A percentile compares a stretch with the other conserved stretches of the same genome.
These are phyloP conservation scores for Endomychus coccineus DNA, from an alignment of 2,888 invertebrate genomes.

Conservation along the genomic window DNA sequence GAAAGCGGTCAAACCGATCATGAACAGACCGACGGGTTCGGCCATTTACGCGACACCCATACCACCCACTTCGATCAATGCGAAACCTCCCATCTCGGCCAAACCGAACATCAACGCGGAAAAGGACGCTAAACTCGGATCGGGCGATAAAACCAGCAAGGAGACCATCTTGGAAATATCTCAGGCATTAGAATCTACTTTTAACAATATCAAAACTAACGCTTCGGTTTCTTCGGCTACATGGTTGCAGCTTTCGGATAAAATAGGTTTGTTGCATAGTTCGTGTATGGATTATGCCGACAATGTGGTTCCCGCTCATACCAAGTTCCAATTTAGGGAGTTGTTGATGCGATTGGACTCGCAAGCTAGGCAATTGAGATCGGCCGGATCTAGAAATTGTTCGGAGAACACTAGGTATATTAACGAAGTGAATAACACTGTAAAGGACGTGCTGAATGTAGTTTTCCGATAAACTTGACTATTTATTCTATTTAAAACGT, in stretches of 20 bases:
- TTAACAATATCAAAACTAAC: slow-evolving; percentile 52
- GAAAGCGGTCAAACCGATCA: slow-evolving; percentile 53
- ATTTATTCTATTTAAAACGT: slow-evolving; percentile 9
- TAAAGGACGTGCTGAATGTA: slow-evolving; percentile 66
- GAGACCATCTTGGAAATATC: slow-evolving; percentile 61
- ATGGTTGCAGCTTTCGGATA: slow-evolving; percentile 73
- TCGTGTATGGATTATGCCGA: slow-evolving; percentile 81
- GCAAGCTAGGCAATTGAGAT: slow-evolving; percentile 60
- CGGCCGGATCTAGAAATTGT: slow-evolving; percentile 62
- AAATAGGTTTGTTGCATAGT: slow-evolving; percentile 72
- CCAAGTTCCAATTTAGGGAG: slow-evolving; percentile 80
- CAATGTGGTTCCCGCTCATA: slow-evolving; percentile 71
- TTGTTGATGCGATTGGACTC: slow-evolving; percentile 61
- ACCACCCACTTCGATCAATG: slow-evolving; percentile 27
- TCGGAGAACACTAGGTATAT: slow-evolving; percentile 61
- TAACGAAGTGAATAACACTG: slow-evolving; percentile 64
- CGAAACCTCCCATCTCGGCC: slow-evolving; percentile 47
- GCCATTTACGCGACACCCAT: slow-evolving; percentile 78
- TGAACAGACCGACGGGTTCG: slow-evolving; percentile 45
- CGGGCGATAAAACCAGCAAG: slow-evolving; percentile 36
- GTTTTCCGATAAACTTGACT: slow-evolving; percentile 44
- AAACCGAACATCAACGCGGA: slow-evolving; percentile 44
- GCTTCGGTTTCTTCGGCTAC: slow-evolving; percentile 55
- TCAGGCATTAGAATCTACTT: slow-evolving; percentile 56
- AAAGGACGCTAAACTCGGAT: slow-evolving; percentile 29